These are phyloP conservation scores for Mormyrops attenuatus DNA, from an alignment of 2,797 vertebrate genomes.

Conservation along the genomic window DNA sequence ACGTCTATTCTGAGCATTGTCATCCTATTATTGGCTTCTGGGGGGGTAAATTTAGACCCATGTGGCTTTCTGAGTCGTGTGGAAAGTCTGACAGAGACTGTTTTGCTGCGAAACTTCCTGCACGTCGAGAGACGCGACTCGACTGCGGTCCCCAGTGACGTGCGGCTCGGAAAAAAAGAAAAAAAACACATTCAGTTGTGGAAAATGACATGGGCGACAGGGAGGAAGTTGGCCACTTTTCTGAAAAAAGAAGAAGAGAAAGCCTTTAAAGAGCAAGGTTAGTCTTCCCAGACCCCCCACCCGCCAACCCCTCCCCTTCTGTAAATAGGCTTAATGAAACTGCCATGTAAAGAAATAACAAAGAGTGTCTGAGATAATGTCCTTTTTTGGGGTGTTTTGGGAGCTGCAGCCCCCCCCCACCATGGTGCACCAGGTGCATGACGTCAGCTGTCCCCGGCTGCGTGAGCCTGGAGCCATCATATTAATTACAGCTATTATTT, in stretches of 20 bases:
- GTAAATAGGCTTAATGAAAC: constrained; percentile 34
- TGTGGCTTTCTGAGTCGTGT: constrained; percentile 57
- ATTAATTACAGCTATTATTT: background rate
- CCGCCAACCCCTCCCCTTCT: constrained; percentile 23
- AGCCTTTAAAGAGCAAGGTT: constrained; percentile 13
- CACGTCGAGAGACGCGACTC: constrained; percentile 57
- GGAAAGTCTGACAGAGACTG: constrained; percentile 75
- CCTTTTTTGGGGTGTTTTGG: background rate
- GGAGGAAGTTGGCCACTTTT: constrained; percentile 63
- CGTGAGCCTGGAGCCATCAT: background rate
- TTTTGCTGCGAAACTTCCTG: constrained; percentile 71
- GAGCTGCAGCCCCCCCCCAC: background rate
- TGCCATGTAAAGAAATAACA: constrained; percentile 38
- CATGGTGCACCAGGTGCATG: background rate
- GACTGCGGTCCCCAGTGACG: constrained; percentile 65
- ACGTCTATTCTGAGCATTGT: constrained; percentile 63
- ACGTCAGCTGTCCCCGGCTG: background rate
- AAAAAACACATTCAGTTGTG: constrained; percentile 53
- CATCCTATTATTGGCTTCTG: constrained; percentile 59
- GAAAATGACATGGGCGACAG: constrained; percentile 58
- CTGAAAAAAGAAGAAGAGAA: constrained; percentile 48
- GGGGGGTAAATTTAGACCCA: constrained; percentile 61
- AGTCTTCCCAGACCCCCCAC: constrained; percentile 35
- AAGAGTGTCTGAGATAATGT: constrained; percentile 9
- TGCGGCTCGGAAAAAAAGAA: constrained; percentile 48